Evolutionary conservation across 1,140 invertebrate species (phyloP), one percentile per base, ranked within the genome.

Genomic region (Drosophila pseudoananassae): DNA sequence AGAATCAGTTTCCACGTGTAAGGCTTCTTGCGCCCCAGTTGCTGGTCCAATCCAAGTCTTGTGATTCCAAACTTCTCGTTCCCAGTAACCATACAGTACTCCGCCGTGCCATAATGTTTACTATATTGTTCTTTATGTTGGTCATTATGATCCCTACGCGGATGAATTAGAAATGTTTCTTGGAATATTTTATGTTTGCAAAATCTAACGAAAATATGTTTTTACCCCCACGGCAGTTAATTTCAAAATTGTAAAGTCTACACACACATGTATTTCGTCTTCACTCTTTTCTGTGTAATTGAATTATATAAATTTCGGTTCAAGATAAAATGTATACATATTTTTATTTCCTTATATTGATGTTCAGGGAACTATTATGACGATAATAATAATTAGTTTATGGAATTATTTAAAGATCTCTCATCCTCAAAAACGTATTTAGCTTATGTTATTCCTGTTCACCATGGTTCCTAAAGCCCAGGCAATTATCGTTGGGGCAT

Each of bases 401-500:
- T n/a, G 33, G 10, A 9, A 43, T 15, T 17, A 6, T 43, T 14
- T 17, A 43, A 43, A 43, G 14, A 17, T 43, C 15, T 10, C 14
- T 43, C 1, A 43, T 17, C 7, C 40, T 27, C 5, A 14, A 43
- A 17, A 43, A 17, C 1, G 0, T 43, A 36, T n/a, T 36, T 36
- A 36, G 12, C 3, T 36, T n/a, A 36, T 36, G 33, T n/a, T 36
- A 12, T 29, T 27, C 29, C 9, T 1, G 31, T 10, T 36, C 3
- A 10, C 10, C 6, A 7, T 27, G 25, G 33, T 36, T 36, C 31
- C 27, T 31, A 52, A 51, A 69, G 76, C 58, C 69, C 38, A 49
- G 68, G 60, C 81, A 85, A 87, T 85, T 85, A 85, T 75, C 74
- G 64, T 49, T 54, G 47, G 56, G 83, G 77, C 70, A 78, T 73